Base-by-base conservation (phyloP, 2,888 invertebrate genomes). In the Noctuana brunneofusca region DNA sequence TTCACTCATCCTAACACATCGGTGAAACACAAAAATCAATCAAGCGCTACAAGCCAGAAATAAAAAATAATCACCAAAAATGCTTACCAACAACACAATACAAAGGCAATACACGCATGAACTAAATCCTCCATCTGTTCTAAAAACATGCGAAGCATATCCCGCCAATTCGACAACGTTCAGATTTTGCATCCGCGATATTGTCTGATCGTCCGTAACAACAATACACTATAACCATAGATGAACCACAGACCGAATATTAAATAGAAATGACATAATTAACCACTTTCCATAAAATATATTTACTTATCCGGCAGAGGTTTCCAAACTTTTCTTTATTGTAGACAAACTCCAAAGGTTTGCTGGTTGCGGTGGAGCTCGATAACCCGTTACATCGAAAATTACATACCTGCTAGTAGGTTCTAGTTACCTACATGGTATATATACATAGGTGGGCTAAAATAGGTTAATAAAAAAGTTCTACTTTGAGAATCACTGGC, bases 81-180 rank as follows among this genome's bases (percentile, higher is more conserved):
- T 38, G 48, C 24, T 62, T 49, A 62, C 49, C 14, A 32, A n/a
- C 43, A 43, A 43, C 57, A 58, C 56, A 56, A 58, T 49, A 55
- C 55, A 62, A 60, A 46, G 50, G 43, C 56, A 56, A 55, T 56
- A 63, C 62, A 60, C 48, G 62, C 62, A 63, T 56, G 62, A 56
- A 30, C 50, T 63, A 56, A 56, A 63, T 43, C 62, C 62, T 56
- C 30, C 50, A 50, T 55, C 20, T 12, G 56, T 63, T 63, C 62
- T 63, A 63, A 63, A 62, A 63, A 56, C 62, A 56, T 22, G 18
- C 48, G 32, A 43, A 20, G 49, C 35, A 30, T 56, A 41, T 56
- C 30, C 62, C 41, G 16, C 55, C 55, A 63, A 63, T 63, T 50
- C 56, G 27, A 55, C 49, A 63, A 49, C 50, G 41, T 50, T 20